Evolutionary conservation across 2,888 invertebrate genomes (phyloP).

Genomic region (Cephus pygmeus): DNA sequence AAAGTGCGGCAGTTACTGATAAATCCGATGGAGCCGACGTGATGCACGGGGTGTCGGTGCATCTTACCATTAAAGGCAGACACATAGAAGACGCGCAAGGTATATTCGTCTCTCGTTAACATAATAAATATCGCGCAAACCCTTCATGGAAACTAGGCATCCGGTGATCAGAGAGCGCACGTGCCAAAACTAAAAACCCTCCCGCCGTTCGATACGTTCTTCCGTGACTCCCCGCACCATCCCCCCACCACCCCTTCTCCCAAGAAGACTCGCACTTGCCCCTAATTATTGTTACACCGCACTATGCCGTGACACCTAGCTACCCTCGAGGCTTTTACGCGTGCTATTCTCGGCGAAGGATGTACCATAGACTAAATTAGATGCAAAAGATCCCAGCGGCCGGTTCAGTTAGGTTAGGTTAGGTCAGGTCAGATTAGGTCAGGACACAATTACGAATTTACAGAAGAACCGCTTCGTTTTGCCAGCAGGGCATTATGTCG

Average conservation of each 20-base stretch:
- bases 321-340: conserved; percentile 11
- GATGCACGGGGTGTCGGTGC: not conserved
- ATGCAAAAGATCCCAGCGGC: conserved; percentile 23
- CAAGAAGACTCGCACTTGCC: conserved; percentile 19
- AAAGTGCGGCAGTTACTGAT: not conserved
- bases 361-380: conserved; percentile 37
- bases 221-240: not conserved
- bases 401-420: conserved; percentile 35
- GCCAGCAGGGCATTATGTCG: not conserved
- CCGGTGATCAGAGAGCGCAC: conserved; percentile 45
- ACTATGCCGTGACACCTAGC: conserved; percentile 18
- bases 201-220: not conserved
- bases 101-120: conserved; percentile 9
- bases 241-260: not conserved
- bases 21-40: not conserved
- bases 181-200: conserved; percentile 38
- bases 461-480: not conserved
- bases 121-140: conserved; percentile 35
- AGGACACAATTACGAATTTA: not conserved
- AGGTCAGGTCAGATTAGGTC: not conserved
- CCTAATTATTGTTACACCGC: conserved; percentile 35
- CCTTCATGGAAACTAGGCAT: conserved; percentile 41
- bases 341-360: conserved; percentile 29
- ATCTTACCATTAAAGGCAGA: not conserved
- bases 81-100: not conserved